These are phyloP conservation scores for Prolemur simus DNA, from an alignment of 2,113 vertebrate genomes.

Conservation along the genomic window DNA sequence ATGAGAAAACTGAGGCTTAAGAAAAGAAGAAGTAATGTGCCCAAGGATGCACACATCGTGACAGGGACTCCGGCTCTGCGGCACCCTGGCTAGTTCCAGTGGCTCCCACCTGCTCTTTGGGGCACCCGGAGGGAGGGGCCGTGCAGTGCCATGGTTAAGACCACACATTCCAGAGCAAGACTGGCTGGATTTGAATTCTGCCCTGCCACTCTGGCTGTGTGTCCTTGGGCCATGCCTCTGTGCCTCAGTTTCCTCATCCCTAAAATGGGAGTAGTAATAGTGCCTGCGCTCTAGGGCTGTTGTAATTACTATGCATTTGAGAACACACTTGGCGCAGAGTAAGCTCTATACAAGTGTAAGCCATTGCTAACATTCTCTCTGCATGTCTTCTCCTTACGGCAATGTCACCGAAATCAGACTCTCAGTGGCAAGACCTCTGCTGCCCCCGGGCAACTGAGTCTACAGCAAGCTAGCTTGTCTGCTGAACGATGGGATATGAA, in stretches of 20 bases:
- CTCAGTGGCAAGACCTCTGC: background rate
- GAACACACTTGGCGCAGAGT: too few relatives aligned
- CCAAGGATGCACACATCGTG: rapidly evolving
- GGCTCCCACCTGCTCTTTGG: too few relatives aligned
- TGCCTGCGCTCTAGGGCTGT: rapidly evolving
- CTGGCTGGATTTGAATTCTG: background rate
- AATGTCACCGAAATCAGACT: background rate
- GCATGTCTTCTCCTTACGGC: background rate
- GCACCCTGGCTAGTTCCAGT: rapidly evolving
- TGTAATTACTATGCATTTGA: too few relatives aligned
- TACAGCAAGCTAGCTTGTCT: background rate
- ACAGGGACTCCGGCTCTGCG: background rate
- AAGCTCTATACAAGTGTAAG: background rate
- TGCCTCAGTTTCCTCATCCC: background rate
- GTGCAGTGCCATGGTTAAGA: rapidly evolving
- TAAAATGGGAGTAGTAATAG: background rate
- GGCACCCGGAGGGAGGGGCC: rapidly evolving
- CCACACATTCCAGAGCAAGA: background rate
- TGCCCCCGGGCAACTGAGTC: background rate
- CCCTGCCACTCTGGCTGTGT: background rate
- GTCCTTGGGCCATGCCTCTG: background rate
- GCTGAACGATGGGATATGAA: background rate
- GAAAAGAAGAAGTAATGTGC: background rate
- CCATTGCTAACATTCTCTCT: background rate
- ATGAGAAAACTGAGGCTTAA: background rate